Conservation (phyloP, 2,797 vertebrate species). For the Parotocinclus haroldoi region DNA sequence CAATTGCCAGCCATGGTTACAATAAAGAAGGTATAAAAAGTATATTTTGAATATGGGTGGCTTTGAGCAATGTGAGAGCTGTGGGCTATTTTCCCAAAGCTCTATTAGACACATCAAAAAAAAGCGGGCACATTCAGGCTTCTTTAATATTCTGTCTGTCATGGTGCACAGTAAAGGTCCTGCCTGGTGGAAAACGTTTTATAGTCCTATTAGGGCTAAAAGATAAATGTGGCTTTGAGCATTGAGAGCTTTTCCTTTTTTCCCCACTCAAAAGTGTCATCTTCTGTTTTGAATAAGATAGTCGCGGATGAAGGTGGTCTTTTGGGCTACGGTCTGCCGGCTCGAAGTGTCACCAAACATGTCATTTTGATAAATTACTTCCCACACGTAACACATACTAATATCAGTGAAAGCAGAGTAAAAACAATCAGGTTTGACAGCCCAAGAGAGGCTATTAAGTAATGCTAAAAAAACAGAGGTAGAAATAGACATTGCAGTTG, state of each 20-base stretch:
- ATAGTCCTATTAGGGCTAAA: conserved; percentile 37
- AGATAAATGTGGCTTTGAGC: conserved; percentile 30
- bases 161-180: conserved; percentile 31
- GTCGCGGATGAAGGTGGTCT: conserved; percentile 4
- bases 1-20: too few relatives aligned
- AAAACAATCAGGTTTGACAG: conserved; percentile 28
- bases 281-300: not conserved
- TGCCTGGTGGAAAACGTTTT: conserved; percentile 29
- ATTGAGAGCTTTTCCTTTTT: conserved; percentile 5
- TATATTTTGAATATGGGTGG: not conserved
- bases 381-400: conserved; percentile 27
- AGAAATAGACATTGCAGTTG: conserved; percentile 15
- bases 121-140: conserved; percentile 25
- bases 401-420: conserved; percentile 19
- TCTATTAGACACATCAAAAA: conserved; percentile 27
- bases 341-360: conserved; percentile 3
- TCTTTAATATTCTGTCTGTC: conserved; percentile 35
- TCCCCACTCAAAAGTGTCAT: too few relatives aligned
- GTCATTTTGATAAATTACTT: conserved; percentile 33
- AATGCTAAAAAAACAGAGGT: conserved; percentile 15
- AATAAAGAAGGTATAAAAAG: not conserved
- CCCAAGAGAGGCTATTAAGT: conserved; percentile 23
- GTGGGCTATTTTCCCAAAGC: conserved; percentile 17
- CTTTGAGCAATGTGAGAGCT: conserved; percentile 9
- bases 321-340: conserved; percentile 4